Base-by-base conservation (phyloP, 30 jellyfish, hydroid and myxozoan species). In the Euphysa ruthae region DNA sequence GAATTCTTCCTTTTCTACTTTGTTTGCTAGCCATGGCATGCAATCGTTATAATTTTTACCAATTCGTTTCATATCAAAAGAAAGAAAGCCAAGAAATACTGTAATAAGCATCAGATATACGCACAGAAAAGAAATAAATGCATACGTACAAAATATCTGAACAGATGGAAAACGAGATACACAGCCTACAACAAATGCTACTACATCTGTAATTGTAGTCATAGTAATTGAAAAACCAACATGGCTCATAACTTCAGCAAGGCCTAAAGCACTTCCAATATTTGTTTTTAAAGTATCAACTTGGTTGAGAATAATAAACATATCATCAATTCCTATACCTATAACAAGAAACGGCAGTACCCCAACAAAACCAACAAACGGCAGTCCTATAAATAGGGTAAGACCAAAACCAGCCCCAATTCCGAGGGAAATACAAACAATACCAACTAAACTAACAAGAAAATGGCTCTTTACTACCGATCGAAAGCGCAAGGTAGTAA, bases 371-470 rank as follows among this genome's bases (percentile, higher is more conserved):
- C 94, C 91, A 6, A 76, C 93, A 43, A 70, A 88, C 19, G 97
- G 94, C 24, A 62, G 78, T 5, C 84, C 81, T 0, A 75, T 52
- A 23, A 75, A 58, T 76, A 88, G 54, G 32, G 69, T 81, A 2
- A 88, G 84, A 2, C 97, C 97, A 65, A 79, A 88, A 1, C 95
- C 85, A 4, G 93, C 60, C 15, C 91, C 97, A 30, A 75, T 88
- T 58, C 97, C 97, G 34, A 88, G 72, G 15, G 73, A 35, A 21
- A 88, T 84, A 0, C 94, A 64, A 33, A 80, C 26, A 18, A 88
- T 68, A 6, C 97, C 97, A 33, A 70, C 75, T 43, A 70, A 58
- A 13, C 94, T 62, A 6, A 88, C 61, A 29, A 78, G 31, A 25
- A 73, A 78, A 73, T 88, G 97, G 26, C 97, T 79, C 77, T 58